A percentile compares a stretch with the other conserved stretches of the same genome.
Conservation (phyloP, 2,797 vertebrate species). For the Anguilla anguilla region DNA sequence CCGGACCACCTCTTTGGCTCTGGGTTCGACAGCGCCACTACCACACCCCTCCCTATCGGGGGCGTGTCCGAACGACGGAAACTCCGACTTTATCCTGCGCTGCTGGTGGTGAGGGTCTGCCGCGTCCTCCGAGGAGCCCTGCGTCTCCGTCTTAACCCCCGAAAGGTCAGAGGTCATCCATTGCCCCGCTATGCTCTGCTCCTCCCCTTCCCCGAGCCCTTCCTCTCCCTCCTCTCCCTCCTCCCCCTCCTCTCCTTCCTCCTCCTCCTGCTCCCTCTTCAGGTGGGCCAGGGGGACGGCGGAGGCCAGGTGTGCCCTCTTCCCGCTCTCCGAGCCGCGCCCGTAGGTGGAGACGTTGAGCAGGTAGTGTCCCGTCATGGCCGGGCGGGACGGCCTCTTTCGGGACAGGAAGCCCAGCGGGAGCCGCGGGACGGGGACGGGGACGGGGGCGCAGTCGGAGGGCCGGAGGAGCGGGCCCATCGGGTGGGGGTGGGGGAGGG, state of each 20-base stretch:
- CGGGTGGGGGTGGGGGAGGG: too few relatives aligned
- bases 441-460: conserved; percentile 65
- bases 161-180: conserved; percentile 43
- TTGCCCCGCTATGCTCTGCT: conserved; percentile 55
- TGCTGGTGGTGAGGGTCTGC: conserved; percentile 44
- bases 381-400: conserved; percentile 83
- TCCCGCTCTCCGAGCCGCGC: conserved; percentile 82
- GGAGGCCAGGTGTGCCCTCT: conserved; percentile 69
- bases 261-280: conserved; percentile 73
- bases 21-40: conserved; percentile 49
- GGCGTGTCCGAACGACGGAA: conserved; percentile 46
- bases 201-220: conserved; percentile 60
- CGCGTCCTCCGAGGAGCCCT: conserved; percentile 54
- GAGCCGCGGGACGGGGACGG: conserved; percentile 60
- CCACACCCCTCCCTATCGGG: conserved; percentile 41
- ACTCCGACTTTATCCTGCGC: conserved; percentile 68
- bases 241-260: conserved; percentile 63
- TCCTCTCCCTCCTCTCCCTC: conserved; percentile 67
- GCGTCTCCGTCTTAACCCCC: conserved; percentile 67
- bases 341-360: conserved; percentile 96
- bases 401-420: conserved; percentile 82
- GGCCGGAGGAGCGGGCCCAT: conserved; percentile 61
- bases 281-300: conserved; percentile 61
- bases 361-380: conserved; percentile 96
- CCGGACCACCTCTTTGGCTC: conserved; percentile 79